Percentiles rank a stretch among this genome's conserved stretches.
Conservation (phyloP, 2,797 vertebrate species). For the Sebastes trivittatus region DNA sequence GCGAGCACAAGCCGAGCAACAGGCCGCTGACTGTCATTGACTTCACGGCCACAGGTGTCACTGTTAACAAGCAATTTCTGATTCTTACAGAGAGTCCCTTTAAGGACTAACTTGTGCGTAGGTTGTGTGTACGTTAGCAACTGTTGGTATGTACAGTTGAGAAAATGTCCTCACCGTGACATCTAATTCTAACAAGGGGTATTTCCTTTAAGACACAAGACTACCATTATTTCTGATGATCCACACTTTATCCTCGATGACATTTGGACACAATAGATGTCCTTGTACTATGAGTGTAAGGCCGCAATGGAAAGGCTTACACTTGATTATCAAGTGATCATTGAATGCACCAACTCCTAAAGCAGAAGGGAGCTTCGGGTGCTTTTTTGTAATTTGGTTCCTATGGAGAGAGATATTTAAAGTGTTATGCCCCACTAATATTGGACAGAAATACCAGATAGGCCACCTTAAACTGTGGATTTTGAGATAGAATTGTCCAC, state of each 20-base stretch:
- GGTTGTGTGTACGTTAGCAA: too few species aligned
- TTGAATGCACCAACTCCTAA: not conserved
- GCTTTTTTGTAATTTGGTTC: not conserved
- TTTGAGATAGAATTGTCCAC: not conserved
- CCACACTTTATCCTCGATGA: not conserved
- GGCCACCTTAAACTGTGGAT: not conserved
- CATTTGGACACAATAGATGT: slow-evolving; percentile 16
- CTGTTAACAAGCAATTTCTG: too few species aligned
- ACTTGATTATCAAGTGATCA: not conserved
- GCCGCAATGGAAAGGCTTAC: not conserved
- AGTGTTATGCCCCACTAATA: not conserved
- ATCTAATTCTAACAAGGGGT: not conserved
- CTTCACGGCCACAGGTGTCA: too few species aligned
- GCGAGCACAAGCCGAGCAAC: too few species aligned
- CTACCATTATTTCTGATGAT: not conserved
- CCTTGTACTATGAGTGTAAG: not conserved
- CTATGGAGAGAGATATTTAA: not conserved
- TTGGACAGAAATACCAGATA: not conserved
- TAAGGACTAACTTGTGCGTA: too few species aligned
- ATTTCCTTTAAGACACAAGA: not conserved
- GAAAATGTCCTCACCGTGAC: too few species aligned
- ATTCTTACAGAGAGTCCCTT: too few species aligned
- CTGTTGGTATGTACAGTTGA: too few species aligned
- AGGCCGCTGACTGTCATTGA: too few species aligned
- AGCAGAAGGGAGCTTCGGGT: not conserved